Evolutionary conservation across 2,888 invertebrate genomes (phyloP).

Genomic region (Arenicola marina): DNA sequence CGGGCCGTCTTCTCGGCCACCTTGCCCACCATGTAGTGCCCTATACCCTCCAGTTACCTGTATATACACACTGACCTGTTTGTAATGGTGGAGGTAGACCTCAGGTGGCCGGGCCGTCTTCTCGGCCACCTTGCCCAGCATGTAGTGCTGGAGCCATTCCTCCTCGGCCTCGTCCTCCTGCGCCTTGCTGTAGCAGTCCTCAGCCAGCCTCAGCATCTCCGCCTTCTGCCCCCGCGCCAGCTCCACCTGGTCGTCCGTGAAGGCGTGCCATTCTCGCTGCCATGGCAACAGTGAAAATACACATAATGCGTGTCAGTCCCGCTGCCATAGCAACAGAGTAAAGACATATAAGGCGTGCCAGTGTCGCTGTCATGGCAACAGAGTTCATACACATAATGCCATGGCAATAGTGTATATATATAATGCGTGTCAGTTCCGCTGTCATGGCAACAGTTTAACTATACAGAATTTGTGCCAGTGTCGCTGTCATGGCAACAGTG

Average conservation of each 20-base stretch:
- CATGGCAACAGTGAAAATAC: not conserved
- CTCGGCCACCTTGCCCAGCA: slow-evolving; percentile 93
- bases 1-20: slow-evolving; percentile 84
- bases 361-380: not conserved
- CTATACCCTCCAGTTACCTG: too few relatives aligned
- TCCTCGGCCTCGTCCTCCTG: slow-evolving; percentile 72
- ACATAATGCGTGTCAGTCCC: not conserved
- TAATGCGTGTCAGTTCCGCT: not conserved
- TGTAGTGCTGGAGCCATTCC: slow-evolving; percentile 89
- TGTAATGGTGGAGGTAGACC: slow-evolving; percentile 78
- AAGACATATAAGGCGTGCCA: not conserved
- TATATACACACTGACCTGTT: too few relatives aligned
- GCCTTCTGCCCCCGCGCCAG: not conserved
- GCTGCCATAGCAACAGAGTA: not conserved
- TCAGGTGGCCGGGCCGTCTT: slow-evolving; percentile 78
- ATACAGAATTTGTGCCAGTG: too few relatives aligned
- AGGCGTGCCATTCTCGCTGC: not conserved
- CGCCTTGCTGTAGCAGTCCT: slow-evolving; percentile 73
- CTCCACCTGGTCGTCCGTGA: not conserved
- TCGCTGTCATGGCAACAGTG: too few relatives aligned
- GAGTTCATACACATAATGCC: not conserved
- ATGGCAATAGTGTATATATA: not conserved
- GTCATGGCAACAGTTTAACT: not conserved
- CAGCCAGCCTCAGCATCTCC: slow-evolving; percentile 77
- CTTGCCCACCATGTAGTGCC: slow-evolving; percentile 97